phyloP scores from a whole-genome alignment of 2,888 invertebrate genomes.

The Cyrtodaria siliqua region DNA sequence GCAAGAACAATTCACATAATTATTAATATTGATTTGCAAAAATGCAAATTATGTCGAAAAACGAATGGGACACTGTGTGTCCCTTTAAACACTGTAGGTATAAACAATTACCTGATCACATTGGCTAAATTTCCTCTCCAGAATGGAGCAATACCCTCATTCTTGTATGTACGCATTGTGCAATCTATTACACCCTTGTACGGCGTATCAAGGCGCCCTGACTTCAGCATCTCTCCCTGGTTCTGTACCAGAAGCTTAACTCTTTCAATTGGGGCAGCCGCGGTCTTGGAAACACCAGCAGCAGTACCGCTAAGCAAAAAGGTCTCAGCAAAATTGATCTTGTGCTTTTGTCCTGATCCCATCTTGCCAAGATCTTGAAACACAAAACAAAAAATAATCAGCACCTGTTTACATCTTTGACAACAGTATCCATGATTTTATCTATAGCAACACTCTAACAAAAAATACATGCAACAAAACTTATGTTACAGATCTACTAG shows the following conservation, averaged over 20 bases:
- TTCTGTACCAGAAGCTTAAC: slow-evolving; percentile 86
- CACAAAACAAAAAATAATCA: too few relatives aligned
- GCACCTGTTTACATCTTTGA: too few relatives aligned
- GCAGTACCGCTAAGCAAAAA: slow-evolving; percentile 85
- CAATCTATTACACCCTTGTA: slow-evolving; percentile 92
- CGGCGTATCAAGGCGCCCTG: slow-evolving; percentile 89
- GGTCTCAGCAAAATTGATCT: slow-evolving; percentile 82
- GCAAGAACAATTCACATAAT: too few relatives aligned
- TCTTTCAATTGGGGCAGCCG: slow-evolving; percentile 86
- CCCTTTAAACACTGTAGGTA: too few relatives aligned
- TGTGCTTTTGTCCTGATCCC: neutral
- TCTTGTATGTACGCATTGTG: slow-evolving; percentile 81
- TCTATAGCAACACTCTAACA: too few relatives aligned
- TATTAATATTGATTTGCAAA: too few relatives aligned
- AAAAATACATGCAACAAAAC: too few relatives aligned
- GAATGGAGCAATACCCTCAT: slow-evolving; percentile 88
- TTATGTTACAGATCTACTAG: too few relatives aligned
- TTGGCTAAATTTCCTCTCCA: slow-evolving; percentile 98
- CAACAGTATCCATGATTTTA: too few relatives aligned
- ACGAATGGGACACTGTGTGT: too few relatives aligned
- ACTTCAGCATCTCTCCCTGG: slow-evolving; percentile 85
- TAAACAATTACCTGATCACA: slow-evolving; percentile 88
- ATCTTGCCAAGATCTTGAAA: too few relatives aligned
- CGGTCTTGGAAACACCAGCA: slow-evolving; percentile 86
- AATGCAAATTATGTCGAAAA: too few relatives aligned